A percentile compares a stretch with the other conserved stretches of the same genome.
Evolutionary conservation across 2,888 invertebrate species (phyloP).

Genomic region (Arctia plantaginis): DNA sequence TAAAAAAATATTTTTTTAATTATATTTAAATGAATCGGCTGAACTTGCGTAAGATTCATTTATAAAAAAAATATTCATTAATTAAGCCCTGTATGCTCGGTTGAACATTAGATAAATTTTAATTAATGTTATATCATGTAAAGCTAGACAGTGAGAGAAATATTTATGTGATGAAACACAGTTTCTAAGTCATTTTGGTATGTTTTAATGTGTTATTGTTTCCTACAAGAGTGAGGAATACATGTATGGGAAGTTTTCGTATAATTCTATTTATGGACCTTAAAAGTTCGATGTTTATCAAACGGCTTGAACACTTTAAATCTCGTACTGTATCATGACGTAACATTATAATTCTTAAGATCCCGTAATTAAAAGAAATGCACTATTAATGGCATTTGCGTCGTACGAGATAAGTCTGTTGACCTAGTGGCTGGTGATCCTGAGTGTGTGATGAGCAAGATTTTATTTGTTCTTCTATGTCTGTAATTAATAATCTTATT

Average conservation of each 20-base stretch:
- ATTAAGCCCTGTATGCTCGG: slow-evolving; percentile 18
- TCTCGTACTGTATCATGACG: background rate
- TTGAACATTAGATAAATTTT: slow-evolving; percentile 16
- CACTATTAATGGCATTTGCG: background rate
- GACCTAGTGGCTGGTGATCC: background rate
- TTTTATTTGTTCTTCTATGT: no score
- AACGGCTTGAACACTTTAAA: background rate
- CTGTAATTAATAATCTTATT: no score
- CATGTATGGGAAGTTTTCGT: background rate
- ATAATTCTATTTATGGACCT: background rate
- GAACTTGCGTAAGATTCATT: slow-evolving; percentile 16
- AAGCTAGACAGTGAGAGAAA: slow-evolving; percentile 8
- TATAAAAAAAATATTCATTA: slow-evolving; percentile 5
- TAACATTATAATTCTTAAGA: background rate
- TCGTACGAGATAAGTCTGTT: no score
- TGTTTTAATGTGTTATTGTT: slow-evolving; percentile 9
- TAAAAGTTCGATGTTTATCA: background rate
- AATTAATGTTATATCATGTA: slow-evolving; percentile 14
- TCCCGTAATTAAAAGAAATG: background rate
- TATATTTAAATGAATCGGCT: background rate
- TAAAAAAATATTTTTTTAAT: background rate
- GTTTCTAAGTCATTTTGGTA: slow-evolving; percentile 6
- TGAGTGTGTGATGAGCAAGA: no score
- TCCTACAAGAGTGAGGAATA: background rate
- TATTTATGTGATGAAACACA: slow-evolving; percentile 4